Base-by-base conservation (phyloP, 2,797 vertebrate genomes). In the Trachurus trachurus region DNA sequence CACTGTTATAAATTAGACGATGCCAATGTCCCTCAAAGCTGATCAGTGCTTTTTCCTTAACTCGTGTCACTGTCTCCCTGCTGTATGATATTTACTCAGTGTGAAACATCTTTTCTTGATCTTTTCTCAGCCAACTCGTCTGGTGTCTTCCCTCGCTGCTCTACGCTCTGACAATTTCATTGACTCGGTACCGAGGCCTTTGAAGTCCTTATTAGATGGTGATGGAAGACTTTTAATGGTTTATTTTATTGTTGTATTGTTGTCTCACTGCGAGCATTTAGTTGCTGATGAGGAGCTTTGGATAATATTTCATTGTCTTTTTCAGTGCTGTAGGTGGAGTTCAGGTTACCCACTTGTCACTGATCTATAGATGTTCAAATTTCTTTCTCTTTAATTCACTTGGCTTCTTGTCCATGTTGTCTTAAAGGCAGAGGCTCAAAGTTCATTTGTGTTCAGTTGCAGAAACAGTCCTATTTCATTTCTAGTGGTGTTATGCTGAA, bases 1-100 rank as follows among this genome's bases (percentile, higher is more conserved):
- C 74, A 39, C 63, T 21, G 71, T 76, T 85, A 77, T 83, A 72
- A 87, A 91, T 91, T 83, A 91, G 45, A 81, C 66, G 37, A 74
- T 37, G 78, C 72, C 16, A 16, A 16, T 16, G 66, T 84, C 76
- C 81, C 86, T 81, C 82, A 73, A 39, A 88, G 75, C 82, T 82
- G 82, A 84, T 84, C 77, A 31, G 65, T 9, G 81, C 78, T 26
- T 47, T 54, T 57, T 74, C 47, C 31, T 77, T 40, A 65, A 58
- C 45, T 70, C 56, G 0, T 21, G 49, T 67, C 62, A 12, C 57
- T 1, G 45, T 49, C 37, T 81, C 21, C 19, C 34, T 26, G 6
- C 62, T 66, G 76, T 64, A 57, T 62, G 71, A 74, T 68, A 26
- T 42, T 61, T 60, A 22, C 53, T 83, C 16, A 50, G 13, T 57